Evolutionary conservation across 2,888 invertebrate species (phyloP), one percentile per base, ranked within the genome.

Genomic region (Lysandra coridon): DNA sequence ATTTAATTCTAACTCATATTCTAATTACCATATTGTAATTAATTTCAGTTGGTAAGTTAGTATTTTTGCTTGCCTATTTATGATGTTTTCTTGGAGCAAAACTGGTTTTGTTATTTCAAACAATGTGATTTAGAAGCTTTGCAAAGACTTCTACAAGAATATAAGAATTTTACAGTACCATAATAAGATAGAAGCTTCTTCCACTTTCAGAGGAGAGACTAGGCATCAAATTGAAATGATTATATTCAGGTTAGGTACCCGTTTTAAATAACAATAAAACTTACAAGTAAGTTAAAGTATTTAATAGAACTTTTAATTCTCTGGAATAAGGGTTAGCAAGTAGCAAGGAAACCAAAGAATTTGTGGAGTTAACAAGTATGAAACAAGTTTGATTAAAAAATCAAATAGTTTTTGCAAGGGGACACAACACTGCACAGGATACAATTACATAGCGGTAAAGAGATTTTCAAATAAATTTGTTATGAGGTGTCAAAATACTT

Each of bases 401-500:
- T 53, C 10, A 30, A 64, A 64, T 23, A 64, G 23, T 23, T 23
- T n/a, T 62, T 30, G 4, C 6, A 69, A 69, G 4, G 33, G 12
- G 1, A 69, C 10, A 60, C 64, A 23, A 64, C 1, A 64, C n/a
- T 44, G 14, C 17, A 74, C 1, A 7, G 4, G 49, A 40, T 7
- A 12, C 23, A 30, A 44, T 17, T n/a, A 80, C 17, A 17, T 37
- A 60, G 37, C 37, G 60, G 60, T 62, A 78, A 78, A 40, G 37
- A 7, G 7, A n/a, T 78, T 60, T 23, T 74, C 57, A 7, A 23
- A 57, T 37, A 74, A 44, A 69, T 78, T 10, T 69, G n/a, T 40
- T 30, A 78, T 14, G 40, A 78, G 60, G 57, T 79, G 80, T 81
- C 79, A 79, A 81, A 85, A 84, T 89, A 94, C 94, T 94, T 84